A percentile compares a stretch with the other conserved stretches of the same genome.
Evolutionary conservation across 2,113 vertebrate genomes (phyloP).

Genomic region (Pandion haliaetus): DNA sequence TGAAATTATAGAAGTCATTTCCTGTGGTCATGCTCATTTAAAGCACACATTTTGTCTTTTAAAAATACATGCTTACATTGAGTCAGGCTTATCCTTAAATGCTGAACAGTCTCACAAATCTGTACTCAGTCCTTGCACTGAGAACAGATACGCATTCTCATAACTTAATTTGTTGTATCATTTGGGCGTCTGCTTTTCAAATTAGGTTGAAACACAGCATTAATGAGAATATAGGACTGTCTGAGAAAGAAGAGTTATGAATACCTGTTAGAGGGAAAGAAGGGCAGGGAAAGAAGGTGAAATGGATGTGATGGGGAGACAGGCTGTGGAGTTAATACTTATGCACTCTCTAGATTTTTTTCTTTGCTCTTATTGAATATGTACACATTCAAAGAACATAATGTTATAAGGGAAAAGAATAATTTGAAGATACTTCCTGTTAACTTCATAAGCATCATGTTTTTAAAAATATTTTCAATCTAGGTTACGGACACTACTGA

Average conservation of each 20-base stretch:
- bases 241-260: not conserved
- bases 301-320: not conserved
- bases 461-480: not conserved
- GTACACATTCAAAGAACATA: not conserved
- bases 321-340: not conserved
- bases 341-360: not conserved
- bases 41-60: not conserved
- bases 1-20: not conserved
- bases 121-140: not conserved
- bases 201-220: not conserved
- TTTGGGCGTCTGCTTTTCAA: conserved; percentile 2
- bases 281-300: not conserved
- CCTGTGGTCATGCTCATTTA: not conserved
- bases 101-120: not conserved
- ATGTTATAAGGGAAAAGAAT: not conserved
- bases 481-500: not conserved
- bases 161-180: conserved; percentile 25
- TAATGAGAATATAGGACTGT: not conserved
- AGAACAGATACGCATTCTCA: not conserved
- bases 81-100: not conserved
- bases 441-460: not conserved
- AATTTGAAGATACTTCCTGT: not conserved
- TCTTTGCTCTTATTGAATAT: not conserved
- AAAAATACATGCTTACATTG: not conserved
- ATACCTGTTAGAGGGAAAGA: not conserved